Evolutionary conservation across 1,140 invertebrate genomes (phyloP).

Genomic region (Galendromus occidentalis): DNA sequence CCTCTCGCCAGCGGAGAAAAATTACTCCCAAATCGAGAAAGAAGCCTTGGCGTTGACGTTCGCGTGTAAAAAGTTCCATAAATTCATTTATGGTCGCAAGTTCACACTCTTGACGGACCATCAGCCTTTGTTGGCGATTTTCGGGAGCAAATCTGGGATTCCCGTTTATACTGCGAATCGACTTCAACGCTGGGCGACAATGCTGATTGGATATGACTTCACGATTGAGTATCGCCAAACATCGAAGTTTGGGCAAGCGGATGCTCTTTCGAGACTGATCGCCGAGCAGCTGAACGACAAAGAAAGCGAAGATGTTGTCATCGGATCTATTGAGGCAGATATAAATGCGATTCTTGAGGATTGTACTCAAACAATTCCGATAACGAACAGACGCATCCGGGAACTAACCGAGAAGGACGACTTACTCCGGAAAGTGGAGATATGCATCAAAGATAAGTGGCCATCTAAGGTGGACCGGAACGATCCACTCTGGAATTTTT

Average conservation of each 20-base stretch:
- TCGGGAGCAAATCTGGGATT: constrained; percentile 21
- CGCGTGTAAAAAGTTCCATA: constrained; percentile 31
- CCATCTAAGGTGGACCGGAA: background rate
- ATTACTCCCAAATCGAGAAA: too few species aligned
- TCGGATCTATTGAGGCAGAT: background rate
- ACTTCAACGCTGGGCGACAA: constrained; percentile 26
- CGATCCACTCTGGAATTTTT: background rate
- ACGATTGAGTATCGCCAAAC: constrained; percentile 22
- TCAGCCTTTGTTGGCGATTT: constrained; percentile 28
- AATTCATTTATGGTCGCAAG: constrained; percentile 29
- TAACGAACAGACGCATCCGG: background rate
- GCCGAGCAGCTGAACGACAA: background rate
- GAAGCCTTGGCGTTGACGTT: too few species aligned
- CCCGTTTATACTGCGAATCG: constrained; percentile 22
- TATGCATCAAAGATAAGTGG: background rate
- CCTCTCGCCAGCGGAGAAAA: too few species aligned
- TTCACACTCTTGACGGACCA: constrained; percentile 31
- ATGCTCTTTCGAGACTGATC: constrained; percentile 17
- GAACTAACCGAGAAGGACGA: background rate
- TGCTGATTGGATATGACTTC: constrained; percentile 25
- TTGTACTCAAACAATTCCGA: background rate
- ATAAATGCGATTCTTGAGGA: background rate
- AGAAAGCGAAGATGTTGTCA: background rate
- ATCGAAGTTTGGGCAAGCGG: constrained; percentile 20
- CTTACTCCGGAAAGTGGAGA: background rate